Evolutionary conservation across 2,797 vertebrate species (phyloP).

Genomic region (Rhinella marina): DNA sequence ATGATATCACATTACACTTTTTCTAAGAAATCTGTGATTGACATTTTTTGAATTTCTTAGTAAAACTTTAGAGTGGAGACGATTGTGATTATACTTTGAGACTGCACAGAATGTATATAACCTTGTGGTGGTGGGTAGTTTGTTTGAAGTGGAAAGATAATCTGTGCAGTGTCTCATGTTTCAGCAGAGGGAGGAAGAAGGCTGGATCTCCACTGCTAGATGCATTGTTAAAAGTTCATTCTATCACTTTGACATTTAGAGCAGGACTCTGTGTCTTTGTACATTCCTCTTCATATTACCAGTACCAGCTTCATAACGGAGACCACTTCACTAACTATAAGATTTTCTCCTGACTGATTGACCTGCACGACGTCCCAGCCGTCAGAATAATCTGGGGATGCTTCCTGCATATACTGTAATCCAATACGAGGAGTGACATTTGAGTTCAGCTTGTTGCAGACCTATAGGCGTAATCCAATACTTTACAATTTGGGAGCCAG

Average conservation of each 20-base stretch:
- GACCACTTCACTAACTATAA: conserved; percentile 80
- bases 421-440: conserved; percentile 84
- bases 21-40: neutral
- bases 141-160: conserved; percentile 67
- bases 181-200: conserved; percentile 71
- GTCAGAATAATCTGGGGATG: conserved; percentile 93
- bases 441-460: conserved; percentile 91
- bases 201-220: conserved; percentile 72
- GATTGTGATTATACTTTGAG: conserved; percentile 1
- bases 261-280: conserved; percentile 77
- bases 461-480: conserved; percentile 92
- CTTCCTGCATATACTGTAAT: conserved; percentile 97
- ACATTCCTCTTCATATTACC: conserved; percentile 79
- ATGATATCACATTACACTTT: neutral
- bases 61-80: neutral
- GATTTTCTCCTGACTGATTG: conserved; percentile 84
- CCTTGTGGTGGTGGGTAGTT: conserved; percentile 67
- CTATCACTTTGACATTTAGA: conserved; percentile 79
- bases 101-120: conserved; percentile 63
- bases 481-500: conserved; percentile 93
- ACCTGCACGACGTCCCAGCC: conserved; percentile 90
- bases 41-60: neutral
- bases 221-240: conserved; percentile 77
- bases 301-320: conserved; percentile 74
- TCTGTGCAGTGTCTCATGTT: conserved; percentile 70